Base-by-base conservation (phyloP, 2,113 vertebrate species). In the Talpa occidentalis region DNA sequence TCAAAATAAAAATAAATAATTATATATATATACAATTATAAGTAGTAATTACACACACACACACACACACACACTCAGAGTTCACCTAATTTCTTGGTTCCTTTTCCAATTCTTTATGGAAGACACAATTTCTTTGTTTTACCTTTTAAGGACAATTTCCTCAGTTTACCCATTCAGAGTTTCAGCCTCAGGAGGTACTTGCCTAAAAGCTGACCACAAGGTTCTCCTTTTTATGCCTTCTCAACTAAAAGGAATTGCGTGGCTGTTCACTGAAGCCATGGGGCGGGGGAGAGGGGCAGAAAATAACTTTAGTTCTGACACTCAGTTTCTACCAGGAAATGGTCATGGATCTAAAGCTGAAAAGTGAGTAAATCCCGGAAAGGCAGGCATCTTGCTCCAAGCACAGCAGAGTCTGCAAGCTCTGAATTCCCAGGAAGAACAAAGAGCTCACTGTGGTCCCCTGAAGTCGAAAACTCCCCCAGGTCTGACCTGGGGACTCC, bases 361-460 rank as follows among this genome's bases (percentile, higher is more conserved):
- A 64, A 88, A 82, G 32, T 30, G 2, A 44, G 49, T 69, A 64
- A 2, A n/a, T 12, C 35, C 32, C 93, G 83, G 62, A 69, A 82
- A 64, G 62, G 42, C 3, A 35, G 74, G 17, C n/a, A 15, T 30
- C 76, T 17, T 81, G 56, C 60, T 37, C 40, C n/a, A 16, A 62
- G 70, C 44, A 44, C 54, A 59, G 59, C 62, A 22, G 49, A 66
- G 60, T 30, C 79, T 35, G 22, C 67, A 67, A 28, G 8, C 52
- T 49, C 77, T 74, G 35, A 49, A 59, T 77, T 26, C 52, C 3
- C 19, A 84, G 74, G 49, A 91, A 74, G 64, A 93, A 97, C 89
- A 96, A 94, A 22, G 72, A 7, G 44, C 44, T 60, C 52, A 32
- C 89, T 95, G 91, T 96, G 52, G 17, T 78, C 64, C 62, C 72